Base-by-base conservation (phyloP, 2,888 invertebrate species). In the Nephrocerus scutellatus region DNA sequence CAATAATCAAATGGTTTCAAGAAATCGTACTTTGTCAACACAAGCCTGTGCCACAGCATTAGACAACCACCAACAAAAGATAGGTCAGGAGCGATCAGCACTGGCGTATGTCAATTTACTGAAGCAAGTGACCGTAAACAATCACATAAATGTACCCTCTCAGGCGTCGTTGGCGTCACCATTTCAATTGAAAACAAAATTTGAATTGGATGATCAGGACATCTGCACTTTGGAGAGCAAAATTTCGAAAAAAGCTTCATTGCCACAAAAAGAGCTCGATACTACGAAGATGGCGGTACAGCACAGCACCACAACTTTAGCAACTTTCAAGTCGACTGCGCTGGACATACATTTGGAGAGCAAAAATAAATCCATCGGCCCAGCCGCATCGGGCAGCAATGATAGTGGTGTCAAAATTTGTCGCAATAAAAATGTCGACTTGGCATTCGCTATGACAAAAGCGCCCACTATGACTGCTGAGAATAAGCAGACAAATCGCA, bases 361-460 rank as follows among this genome's bases (percentile, higher is more conserved):
- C 12, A 41, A 41, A 16, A n/a, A n/a, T n/a, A n/a, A n/a, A n/a
- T n/a, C n/a, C n/a, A n/a, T n/a, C n/a, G n/a, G n/a, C n/a, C n/a
- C n/a, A n/a, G n/a, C n/a, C n/a, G n/a, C n/a, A n/a, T n/a, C n/a
- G n/a, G n/a, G n/a, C n/a, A n/a, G n/a, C n/a, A n/a, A n/a, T n/a
- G n/a, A n/a, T n/a, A n/a, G n/a, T n/a, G n/a, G n/a, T n/a, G n/a
- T n/a, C n/a, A n/a, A 66, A 62, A 49, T 69, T 23, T 60, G 63
- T 30, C 64, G 70, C 51, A 70, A 70, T 60, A 68, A 62, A 59
- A 68, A 70, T 53, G 70, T 70, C 45, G 70, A 70, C 53, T 52
- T 70, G 51, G 70, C 70, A 38, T 64, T 62, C 44, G 59, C 59
- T 37, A 55, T 66, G 53, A 51, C 53, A 31, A 62, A 56, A 39